These are phyloP conservation scores for Drymonia ruficornis DNA, from an alignment of 2,888 invertebrate species.

Conservation along the genomic window DNA sequence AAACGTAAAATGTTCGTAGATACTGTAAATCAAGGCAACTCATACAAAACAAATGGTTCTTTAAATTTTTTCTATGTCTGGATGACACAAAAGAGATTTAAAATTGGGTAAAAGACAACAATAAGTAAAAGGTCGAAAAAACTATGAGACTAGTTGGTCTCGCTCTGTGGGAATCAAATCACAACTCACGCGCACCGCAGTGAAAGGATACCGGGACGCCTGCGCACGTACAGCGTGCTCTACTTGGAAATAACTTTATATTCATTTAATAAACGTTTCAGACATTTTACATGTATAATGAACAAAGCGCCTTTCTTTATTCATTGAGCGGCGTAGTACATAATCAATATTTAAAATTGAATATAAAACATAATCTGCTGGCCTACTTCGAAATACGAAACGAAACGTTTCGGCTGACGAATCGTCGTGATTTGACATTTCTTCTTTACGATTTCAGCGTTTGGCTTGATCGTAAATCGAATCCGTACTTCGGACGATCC, in stretches of 20 bases:
- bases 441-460: too few relatives aligned
- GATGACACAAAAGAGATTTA: slow-evolving; percentile 15
- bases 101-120: slow-evolving; percentile 32
- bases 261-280: not conserved
- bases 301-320: too few relatives aligned
- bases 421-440: too few relatives aligned
- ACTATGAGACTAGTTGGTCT: slow-evolving; percentile 42
- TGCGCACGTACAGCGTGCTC: slow-evolving; percentile 55
- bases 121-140: slow-evolving; percentile 40
- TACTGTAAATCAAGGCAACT: not conserved
- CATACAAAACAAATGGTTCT: not conserved
- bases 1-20: too few relatives aligned
- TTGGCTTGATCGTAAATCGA: too few relatives aligned
- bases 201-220: slow-evolving; percentile 67
- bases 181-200: slow-evolving; percentile 75
- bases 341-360: too few relatives aligned
- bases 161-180: slow-evolving; percentile 82
- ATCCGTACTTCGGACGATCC: too few relatives aligned
- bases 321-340: too few relatives aligned
- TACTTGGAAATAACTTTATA: not conserved
- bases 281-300: too few relatives aligned
- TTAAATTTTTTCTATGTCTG: slow-evolving; percentile 8
- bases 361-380: too few relatives aligned
- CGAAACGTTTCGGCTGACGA: too few relatives aligned
- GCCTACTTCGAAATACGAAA: too few relatives aligned